Evolutionary conservation across 2,888 invertebrate species (phyloP).

Genomic region (Axea sp.): DNA sequence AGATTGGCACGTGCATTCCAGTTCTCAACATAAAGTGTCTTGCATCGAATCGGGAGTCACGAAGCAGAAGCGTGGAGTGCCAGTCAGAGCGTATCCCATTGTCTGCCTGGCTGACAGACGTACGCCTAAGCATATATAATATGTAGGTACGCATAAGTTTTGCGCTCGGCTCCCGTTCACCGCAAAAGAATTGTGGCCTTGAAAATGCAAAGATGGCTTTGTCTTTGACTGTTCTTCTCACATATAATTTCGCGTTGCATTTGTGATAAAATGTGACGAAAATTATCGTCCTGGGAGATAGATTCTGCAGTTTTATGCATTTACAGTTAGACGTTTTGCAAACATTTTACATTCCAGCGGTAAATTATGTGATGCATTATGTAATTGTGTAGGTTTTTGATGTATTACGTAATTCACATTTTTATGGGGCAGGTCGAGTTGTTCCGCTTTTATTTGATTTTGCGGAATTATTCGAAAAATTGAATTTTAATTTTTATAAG

Average conservation of each 20-base stretch:
- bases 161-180: constrained; percentile 5
- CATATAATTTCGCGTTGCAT: not conserved
- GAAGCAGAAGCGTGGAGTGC: constrained; percentile 61
- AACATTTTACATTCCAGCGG: constrained; percentile 13
- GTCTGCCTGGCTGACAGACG: constrained; percentile 66
- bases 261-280: constrained; percentile 33
- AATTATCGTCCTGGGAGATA: constrained; percentile 7
- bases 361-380: constrained; percentile 18
- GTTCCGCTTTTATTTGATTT: constrained; percentile 1
- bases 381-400: constrained; percentile 30
- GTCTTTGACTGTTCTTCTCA: constrained; percentile 13
- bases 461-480: not conserved
- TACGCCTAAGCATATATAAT: constrained; percentile 55
- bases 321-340: constrained; percentile 34
- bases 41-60: constrained; percentile 60
- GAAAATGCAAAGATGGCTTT: constrained; percentile 19
- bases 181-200: constrained; percentile 27
- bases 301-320: constrained; percentile 21
- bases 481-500: constrained; percentile 3
- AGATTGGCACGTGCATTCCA: constrained; percentile 14
- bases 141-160: constrained; percentile 38
- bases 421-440: not conserved
- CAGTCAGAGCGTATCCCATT: constrained; percentile 68
- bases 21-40: constrained; percentile 39
- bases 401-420: constrained; percentile 7